Percentiles rank a stretch among this genome's conserved stretches.
Conservation (phyloP, 2,888 invertebrate species). For the Phragmatobia fuliginosa region DNA sequence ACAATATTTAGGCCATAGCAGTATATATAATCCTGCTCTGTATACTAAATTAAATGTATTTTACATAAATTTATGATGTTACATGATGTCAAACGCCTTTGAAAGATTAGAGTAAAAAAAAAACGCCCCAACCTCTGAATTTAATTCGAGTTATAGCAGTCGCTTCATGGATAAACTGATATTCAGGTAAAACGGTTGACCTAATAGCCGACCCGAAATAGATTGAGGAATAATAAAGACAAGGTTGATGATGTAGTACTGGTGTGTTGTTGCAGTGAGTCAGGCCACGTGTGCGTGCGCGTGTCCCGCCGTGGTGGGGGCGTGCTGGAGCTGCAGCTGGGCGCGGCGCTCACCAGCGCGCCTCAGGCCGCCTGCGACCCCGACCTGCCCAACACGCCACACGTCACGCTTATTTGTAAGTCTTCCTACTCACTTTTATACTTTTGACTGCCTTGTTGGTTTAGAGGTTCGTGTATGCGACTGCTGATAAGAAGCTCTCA, state of each 20-base stretch:
- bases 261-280: constrained; percentile 84
- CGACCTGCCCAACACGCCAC: constrained; percentile 79
- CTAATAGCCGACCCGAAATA: too few relatives aligned
- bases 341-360: constrained; percentile 83
- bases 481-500: too few relatives aligned
- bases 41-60: not conserved
- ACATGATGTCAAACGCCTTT: not conserved
- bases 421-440: too few relatives aligned
- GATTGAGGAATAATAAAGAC: too few relatives aligned
- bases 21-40: not conserved
- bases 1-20: not conserved
- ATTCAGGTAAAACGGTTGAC: too few relatives aligned
- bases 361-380: constrained; percentile 90
- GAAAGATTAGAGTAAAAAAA: too few relatives aligned
- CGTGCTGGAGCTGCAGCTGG: constrained; percentile 91
- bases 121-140: too few relatives aligned
- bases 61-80: not conserved
- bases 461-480: too few relatives aligned
- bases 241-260: too few relatives aligned
- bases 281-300: constrained; percentile 92
- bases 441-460: too few relatives aligned
- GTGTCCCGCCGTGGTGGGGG: constrained; percentile 90
- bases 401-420: constrained; percentile 90
- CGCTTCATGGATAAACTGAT: too few relatives aligned
- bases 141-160: too few relatives aligned